These are phyloP conservation scores for Tetheella fluctuosa DNA, from an alignment of 2,888 invertebrate genomes.

Conservation along the genomic window DNA sequence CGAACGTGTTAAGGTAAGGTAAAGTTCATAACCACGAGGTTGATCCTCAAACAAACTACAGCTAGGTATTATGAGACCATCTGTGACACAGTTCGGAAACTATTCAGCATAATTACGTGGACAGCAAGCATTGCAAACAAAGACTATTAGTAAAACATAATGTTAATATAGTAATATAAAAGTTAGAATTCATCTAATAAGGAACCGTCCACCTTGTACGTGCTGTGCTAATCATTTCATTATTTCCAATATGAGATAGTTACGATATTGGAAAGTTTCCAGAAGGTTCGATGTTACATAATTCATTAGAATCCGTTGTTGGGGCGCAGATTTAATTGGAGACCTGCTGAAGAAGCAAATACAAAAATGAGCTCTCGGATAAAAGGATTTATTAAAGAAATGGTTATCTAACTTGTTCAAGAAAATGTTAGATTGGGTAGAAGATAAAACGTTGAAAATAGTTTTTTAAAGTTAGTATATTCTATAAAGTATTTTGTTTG, in stretches of 20 bases:
- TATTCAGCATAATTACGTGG: no score
- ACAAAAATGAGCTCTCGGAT: not conserved
- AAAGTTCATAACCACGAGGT: no score
- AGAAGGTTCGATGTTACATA: constrained; percentile 7
- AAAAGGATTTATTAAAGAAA: not conserved
- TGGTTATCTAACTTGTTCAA: not conserved
- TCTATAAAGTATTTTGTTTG: no score
- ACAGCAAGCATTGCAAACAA: no score
- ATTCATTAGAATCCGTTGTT: constrained; percentile 11
- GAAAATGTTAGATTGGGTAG: not conserved
- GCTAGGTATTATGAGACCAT: no score
- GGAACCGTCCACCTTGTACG: not conserved
- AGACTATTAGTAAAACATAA: not conserved
- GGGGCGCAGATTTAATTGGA: not conserved
- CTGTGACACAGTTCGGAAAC: no score
- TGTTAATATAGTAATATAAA: not conserved
- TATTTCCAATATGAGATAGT: not conserved
- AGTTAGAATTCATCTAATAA: not conserved
- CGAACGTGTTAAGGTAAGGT: no score
- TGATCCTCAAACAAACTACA: no score
- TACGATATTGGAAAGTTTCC: constrained; percentile 11
- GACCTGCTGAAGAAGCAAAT: not conserved
- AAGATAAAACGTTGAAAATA: not conserved
- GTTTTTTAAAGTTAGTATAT: no score
- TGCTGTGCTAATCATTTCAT: not conserved